A percentile compares a stretch with the other conserved stretches of the same genome.
Evolutionary conservation across 2,113 vertebrate species (phyloP).

Genomic region (Podarcis raffonei): DNA sequence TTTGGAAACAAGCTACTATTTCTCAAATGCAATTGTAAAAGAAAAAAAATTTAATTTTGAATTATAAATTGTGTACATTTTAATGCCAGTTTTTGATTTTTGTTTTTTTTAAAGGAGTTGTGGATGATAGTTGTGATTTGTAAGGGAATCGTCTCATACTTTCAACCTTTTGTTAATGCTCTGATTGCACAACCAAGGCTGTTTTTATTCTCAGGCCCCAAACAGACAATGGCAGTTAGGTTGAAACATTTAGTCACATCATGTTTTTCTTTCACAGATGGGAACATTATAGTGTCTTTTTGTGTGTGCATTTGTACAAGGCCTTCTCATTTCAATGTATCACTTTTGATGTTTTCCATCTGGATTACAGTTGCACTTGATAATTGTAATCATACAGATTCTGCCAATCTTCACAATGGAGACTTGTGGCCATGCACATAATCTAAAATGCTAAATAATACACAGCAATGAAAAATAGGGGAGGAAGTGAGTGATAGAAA

Average conservation of each 20-base stretch:
- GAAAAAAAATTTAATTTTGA: neutral
- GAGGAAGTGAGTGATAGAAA: neutral
- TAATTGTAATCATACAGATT: neutral
- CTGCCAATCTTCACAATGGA: neutral
- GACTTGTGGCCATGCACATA: neutral
- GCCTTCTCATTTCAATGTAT: neutral
- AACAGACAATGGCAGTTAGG: neutral
- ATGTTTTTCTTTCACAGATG: slow-evolving; percentile 16
- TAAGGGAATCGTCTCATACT: slow-evolving; percentile 9
- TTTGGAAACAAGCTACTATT: neutral
- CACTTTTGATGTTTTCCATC: neutral
- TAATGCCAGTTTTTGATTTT: slow-evolving; percentile 1
- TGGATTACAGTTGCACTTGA: slow-evolving; percentile 5
- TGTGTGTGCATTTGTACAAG: neutral
- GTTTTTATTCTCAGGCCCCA: slow-evolving; percentile 31
- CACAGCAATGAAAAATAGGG: neutral
- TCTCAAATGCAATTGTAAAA: slow-evolving; percentile 17
- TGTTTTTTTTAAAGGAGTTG: neutral
- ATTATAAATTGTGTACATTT: neutral
- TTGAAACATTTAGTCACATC: slow-evolving; percentile 2
- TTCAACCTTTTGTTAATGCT: slow-evolving; percentile 48
- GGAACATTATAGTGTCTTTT: neutral
- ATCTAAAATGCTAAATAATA: neutral
- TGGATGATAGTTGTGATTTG: slow-evolving; percentile 27
- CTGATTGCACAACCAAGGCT: neutral